These are phyloP conservation scores for Antheraea pernyi DNA, from an alignment of 1,140 invertebrate species.

Conservation along the genomic window DNA sequence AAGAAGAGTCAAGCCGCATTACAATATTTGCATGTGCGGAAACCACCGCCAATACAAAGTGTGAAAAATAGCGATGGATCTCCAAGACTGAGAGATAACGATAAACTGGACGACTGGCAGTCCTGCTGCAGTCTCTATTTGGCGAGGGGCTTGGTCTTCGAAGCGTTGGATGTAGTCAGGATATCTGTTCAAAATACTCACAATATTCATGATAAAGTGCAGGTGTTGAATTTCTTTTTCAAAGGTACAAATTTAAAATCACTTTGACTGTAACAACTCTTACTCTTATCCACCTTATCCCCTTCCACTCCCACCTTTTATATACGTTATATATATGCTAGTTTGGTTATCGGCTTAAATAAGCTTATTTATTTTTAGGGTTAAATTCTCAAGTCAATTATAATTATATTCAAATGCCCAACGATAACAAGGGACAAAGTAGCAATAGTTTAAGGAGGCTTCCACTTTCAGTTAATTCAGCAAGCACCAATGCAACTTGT, in stretches of 20 bases:
- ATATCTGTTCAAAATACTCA: slow-evolving; percentile 51
- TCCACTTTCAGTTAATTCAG: too few relatives aligned
- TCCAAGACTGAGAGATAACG: slow-evolving; percentile 40
- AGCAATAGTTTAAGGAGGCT: too few relatives aligned
- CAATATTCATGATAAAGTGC: slow-evolving; percentile 40
- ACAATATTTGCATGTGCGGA: slow-evolving; percentile 51
- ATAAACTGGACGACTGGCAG: slow-evolving; percentile 69
- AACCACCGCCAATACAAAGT: slow-evolving; percentile 39
- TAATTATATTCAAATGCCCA: too few relatives aligned
- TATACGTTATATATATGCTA: too few relatives aligned
- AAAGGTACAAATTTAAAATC: slow-evolving; percentile 42
- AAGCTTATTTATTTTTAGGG: too few relatives aligned
- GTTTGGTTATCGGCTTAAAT: too few relatives aligned
- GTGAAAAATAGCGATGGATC: slow-evolving; percentile 24
- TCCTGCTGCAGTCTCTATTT: slow-evolving; percentile 67
- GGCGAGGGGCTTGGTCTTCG: slow-evolving; percentile 63
- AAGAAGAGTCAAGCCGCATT: slow-evolving; percentile 60
- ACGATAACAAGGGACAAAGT: too few relatives aligned
- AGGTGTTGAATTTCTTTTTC: slow-evolving; percentile 63
- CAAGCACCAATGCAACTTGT: too few relatives aligned
- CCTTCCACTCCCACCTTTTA: too few relatives aligned
- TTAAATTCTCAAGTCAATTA: too few relatives aligned
- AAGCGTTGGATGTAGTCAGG: slow-evolving; percentile 66
- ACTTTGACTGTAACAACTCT: too few relatives aligned
- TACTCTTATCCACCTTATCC: too few relatives aligned